Evolutionary conservation across 2,113 vertebrate species (phyloP).

Genomic region (Cygnus buccinator): DNA sequence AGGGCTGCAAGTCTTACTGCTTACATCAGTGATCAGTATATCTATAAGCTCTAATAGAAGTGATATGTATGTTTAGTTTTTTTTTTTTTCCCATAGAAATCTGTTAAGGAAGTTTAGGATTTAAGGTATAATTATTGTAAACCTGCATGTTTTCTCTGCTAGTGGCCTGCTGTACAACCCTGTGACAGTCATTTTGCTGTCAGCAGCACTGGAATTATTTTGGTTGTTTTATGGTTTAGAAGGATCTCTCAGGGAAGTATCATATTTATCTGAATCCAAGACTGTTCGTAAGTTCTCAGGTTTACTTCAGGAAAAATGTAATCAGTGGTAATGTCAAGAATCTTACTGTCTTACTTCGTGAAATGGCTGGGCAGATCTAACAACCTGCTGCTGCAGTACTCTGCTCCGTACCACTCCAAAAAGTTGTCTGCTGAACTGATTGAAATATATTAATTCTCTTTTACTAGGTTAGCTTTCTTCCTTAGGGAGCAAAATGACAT

Average conservation of each 20-base stretch:
- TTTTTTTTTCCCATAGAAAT: background rate
- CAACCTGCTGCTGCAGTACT: background rate
- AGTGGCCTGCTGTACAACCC: background rate
- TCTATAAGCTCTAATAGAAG: background rate
- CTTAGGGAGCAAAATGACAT: background rate
- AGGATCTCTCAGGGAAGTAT: background rate
- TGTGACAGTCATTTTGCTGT: background rate
- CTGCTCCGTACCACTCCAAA: background rate
- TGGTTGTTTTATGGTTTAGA: background rate
- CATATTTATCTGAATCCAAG: background rate
- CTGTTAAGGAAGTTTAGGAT: background rate
- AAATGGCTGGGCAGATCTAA: background rate
- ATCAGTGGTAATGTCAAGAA: background rate
- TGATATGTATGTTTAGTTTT: background rate
- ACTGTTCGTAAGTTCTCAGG: background rate
- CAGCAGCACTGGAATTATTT: background rate
- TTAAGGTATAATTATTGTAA: background rate
- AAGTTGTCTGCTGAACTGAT: background rate
- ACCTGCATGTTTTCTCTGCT: background rate
- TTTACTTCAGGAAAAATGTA: background rate
- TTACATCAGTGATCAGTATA: accelerated
- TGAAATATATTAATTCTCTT: background rate
- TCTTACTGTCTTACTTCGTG: background rate
- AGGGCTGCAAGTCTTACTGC: background rate
- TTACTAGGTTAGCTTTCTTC: background rate